These are phyloP conservation scores for Mimumesa dahlbomi DNA, from an alignment of 2,888 invertebrate species.

Conservation along the genomic window DNA sequence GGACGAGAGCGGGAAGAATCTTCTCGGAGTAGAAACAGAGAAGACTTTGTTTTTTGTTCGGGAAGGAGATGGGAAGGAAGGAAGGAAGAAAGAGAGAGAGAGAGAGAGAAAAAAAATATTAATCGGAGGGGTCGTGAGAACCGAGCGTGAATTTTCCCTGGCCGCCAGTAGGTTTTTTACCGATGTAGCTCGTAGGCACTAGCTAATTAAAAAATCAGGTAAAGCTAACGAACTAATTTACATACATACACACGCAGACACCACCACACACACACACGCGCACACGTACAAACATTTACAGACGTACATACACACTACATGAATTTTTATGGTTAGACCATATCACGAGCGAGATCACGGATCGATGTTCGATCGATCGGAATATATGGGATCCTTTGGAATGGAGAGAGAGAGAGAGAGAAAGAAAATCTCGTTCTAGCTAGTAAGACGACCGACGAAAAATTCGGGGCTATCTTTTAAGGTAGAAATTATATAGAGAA, in stretches of 20 bases:
- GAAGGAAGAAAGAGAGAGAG: not conserved
- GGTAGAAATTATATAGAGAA: constrained; percentile 48
- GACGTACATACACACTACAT: too few relatives aligned
- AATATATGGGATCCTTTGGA: not conserved
- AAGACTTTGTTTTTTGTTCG: not conserved
- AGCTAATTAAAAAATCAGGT: constrained; percentile 64
- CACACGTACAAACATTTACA: too few relatives aligned
- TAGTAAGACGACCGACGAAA: constrained; percentile 41
- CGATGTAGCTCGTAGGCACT: constrained; percentile 73
- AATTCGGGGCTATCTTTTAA: constrained; percentile 53
- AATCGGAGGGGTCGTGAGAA: constrained; percentile 4
- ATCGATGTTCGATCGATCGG: constrained; percentile 51
- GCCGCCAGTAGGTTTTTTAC: constrained; percentile 75
- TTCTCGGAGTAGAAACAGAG: not conserved
- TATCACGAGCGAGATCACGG: constrained; percentile 71
- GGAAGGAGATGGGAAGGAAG: not conserved
- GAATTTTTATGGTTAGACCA: constrained; percentile 75
- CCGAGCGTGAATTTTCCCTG: constrained; percentile 63
- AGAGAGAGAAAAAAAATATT: not conserved
- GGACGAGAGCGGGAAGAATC: not conserved
- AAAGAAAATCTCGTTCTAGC: constrained; percentile 38
- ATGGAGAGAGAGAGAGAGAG: constrained; percentile 7
- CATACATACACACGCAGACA: too few relatives aligned
- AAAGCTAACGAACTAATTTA: constrained; percentile 49
- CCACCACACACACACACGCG: too few relatives aligned